These are phyloP conservation scores for Amphiura filiformis DNA, from an alignment of 35 echinoderm and acorn worm genomes.

Conservation along the genomic window DNA sequence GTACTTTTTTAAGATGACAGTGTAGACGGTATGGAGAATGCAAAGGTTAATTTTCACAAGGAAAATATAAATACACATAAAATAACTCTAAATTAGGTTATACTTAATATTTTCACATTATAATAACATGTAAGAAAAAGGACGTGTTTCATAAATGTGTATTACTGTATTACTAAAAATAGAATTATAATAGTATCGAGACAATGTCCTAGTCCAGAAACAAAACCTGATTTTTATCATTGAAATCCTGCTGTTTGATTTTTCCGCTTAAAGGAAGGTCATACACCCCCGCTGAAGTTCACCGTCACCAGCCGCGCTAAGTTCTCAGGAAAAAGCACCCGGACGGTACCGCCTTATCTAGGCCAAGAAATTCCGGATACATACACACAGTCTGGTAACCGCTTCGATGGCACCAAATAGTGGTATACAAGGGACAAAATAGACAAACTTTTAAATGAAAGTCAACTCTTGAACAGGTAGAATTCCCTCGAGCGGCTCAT, in stretches of 20 bases:
- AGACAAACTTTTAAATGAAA: no score
- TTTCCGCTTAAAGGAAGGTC: conserved; percentile 8
- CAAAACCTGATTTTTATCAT: conserved; percentile 8
- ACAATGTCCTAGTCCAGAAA: not conserved
- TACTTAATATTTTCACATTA: no score
- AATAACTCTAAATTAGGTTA: no score
- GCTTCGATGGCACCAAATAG: not conserved
- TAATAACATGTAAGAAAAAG: no score
- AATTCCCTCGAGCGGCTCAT: no score
- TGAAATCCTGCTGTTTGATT: conserved; percentile 4
- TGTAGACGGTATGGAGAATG: no score
- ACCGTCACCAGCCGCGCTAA: conserved; percentile 7
- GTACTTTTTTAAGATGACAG: no score
- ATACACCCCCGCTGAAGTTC: conserved; percentile 5
- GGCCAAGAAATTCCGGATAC: not conserved
- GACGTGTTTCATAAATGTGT: not conserved
- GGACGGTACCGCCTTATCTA: conserved; percentile 5
- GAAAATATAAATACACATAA: no score
- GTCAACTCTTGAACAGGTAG: no score
- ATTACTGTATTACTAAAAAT: not conserved
- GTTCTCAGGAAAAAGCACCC: conserved; percentile 9
- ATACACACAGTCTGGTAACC: not conserved
- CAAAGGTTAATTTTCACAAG: no score
- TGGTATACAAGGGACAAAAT: not conserved
- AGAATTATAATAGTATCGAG: not conserved